These are phyloP conservation scores for Gymnodraco acuticeps DNA, from an alignment of 2,797 vertebrate species.

Conservation along the genomic window DNA sequence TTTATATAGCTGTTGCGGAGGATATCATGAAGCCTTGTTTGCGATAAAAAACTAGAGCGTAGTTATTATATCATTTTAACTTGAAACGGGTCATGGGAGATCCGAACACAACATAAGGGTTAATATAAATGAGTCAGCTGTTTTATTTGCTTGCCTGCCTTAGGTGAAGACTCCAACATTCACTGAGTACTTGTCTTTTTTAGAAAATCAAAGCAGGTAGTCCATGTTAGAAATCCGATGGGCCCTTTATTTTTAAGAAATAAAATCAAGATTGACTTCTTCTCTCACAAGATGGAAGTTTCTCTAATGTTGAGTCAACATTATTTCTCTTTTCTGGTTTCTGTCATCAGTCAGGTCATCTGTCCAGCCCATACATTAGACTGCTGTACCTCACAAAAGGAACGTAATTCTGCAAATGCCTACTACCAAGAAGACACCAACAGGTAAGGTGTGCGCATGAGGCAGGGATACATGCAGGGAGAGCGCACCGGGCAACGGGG, in stretches of 20 bases:
- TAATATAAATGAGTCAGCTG: not conserved
- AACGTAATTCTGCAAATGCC: too few species aligned
- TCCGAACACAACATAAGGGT: too few species aligned
- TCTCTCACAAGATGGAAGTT: not conserved
- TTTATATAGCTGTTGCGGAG: too few species aligned
- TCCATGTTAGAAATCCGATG: not conserved
- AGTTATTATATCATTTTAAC: too few species aligned
- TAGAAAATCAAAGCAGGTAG: not conserved
- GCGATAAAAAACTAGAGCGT: too few species aligned
- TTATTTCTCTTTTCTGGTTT: too few species aligned
- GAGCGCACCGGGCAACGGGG: too few species aligned
- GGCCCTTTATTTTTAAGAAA: not conserved
- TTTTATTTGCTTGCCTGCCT: conserved; percentile 49
- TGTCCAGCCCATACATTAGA: not conserved
- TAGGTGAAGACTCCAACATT: conserved; percentile 6
- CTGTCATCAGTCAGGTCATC: not conserved
- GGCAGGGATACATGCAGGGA: too few species aligned
- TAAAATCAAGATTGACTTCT: too few species aligned
- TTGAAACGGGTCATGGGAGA: too few species aligned
- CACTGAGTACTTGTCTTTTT: conserved; percentile 1
- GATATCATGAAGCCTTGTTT: too few species aligned
- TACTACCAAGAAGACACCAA: not conserved
- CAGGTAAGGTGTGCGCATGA: too few species aligned
- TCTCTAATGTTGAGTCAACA: not conserved
- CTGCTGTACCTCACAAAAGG: not conserved